Percentiles rank a stretch among this genome's conserved stretches.
phyloP scores from a whole-genome alignment of 2,888 invertebrate species.

The Stramonita haemastoma region DNA sequence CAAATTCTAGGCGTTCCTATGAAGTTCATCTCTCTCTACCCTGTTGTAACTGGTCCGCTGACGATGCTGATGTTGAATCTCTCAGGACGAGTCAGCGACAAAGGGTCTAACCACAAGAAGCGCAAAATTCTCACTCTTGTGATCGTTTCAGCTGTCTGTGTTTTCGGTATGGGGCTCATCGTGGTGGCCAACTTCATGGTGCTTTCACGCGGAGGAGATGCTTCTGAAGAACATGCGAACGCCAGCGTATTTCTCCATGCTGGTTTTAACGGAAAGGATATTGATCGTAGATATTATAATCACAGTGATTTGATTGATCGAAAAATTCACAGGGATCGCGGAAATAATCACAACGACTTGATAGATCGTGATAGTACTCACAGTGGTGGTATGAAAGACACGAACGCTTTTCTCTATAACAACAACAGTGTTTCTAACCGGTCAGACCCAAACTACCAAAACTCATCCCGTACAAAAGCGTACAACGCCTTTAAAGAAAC shows the following conservation, averaged over 20 bases:
- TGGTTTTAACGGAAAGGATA: no score
- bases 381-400: background rate
- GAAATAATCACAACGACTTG: background rate
- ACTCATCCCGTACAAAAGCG: background rate
- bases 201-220: background rate
- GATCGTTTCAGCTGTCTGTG: background rate
- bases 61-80: background rate
- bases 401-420: background rate
- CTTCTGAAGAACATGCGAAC: no score
- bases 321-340: no score
- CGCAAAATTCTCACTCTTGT: background rate
- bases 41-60: background rate
- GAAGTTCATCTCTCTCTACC: conserved; percentile 7
- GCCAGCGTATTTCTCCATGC: no score
- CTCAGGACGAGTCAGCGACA: background rate
- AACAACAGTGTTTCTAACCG: background rate
- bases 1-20: conserved; percentile 25
- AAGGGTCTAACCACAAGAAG: background rate
- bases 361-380: background rate
- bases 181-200: background rate
- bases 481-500: background rate
- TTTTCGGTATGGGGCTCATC: background rate
- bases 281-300: no score
- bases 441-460: background rate
- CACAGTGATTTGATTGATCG: no score